A percentile compares a stretch with the other conserved stretches of the same genome.
These are phyloP conservation scores for Alethe castanea DNA, from an alignment of 2,113 vertebrate genomes.

Conservation along the genomic window DNA sequence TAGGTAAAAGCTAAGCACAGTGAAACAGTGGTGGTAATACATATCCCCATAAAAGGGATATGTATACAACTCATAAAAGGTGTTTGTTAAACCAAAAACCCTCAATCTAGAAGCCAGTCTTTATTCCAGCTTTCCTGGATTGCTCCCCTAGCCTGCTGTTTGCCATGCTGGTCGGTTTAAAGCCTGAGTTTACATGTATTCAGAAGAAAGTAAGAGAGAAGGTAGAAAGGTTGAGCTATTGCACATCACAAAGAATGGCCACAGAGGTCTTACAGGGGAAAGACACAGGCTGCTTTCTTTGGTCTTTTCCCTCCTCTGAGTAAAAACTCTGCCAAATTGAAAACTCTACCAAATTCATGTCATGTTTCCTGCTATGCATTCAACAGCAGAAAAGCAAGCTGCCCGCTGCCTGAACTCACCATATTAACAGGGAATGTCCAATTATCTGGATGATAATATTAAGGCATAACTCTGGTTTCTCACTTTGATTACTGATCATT, in stretches of 20 bases:
- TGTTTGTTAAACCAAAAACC: not conserved
- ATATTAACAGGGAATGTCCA: not conserved
- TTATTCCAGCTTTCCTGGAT: not conserved
- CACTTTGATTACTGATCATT: not conserved
- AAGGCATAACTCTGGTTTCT: not conserved
- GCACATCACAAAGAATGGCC: not conserved
- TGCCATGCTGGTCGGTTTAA: not conserved
- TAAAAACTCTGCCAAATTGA: not conserved
- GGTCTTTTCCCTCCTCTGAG: not conserved
- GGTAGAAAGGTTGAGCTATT: not conserved
- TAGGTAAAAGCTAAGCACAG: not conserved
- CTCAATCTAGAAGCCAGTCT: not conserved
- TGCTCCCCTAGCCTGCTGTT: not conserved
- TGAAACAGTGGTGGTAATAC: not conserved
- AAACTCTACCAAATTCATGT: not conserved
- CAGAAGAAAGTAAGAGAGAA: not conserved
- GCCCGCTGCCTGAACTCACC: not conserved
- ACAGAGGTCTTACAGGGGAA: not conserved
- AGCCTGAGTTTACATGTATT: not conserved
- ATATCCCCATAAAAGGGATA: too few species aligned
- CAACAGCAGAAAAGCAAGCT: not conserved
- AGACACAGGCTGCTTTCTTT: not conserved
- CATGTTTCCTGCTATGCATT: not conserved
- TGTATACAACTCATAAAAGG: not conserved
- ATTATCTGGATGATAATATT: not conserved